A percentile compares a stretch with the other conserved stretches of the same genome.
These are phyloP conservation scores for Gasterosteus aculeatus DNA, from an alignment of 2,113 vertebrate species.

Conservation along the genomic window DNA sequence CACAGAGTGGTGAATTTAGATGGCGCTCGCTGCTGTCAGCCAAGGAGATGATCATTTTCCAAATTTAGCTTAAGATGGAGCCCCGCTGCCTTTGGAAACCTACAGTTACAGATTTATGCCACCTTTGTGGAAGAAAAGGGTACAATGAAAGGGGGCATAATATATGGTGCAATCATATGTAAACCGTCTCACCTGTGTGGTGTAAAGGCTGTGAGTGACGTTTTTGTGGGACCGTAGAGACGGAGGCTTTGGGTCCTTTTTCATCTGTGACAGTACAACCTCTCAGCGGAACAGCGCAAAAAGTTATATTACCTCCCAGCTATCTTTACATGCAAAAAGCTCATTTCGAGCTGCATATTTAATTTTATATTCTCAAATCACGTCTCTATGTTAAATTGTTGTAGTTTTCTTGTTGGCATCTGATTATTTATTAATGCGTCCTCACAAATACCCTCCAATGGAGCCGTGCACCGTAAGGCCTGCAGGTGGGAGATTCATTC, in stretches of 20 bases:
- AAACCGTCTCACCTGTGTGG: constrained; percentile 17
- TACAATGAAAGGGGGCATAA: not conserved
- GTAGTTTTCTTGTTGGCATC: not conserved
- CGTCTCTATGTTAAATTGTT: not conserved
- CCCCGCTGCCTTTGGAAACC: constrained; percentile 46
- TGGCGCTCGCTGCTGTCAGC: constrained; percentile 41
- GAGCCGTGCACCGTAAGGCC: constrained; percentile 6
- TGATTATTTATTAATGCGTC: constrained; percentile 53
- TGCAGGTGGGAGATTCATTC: constrained; percentile 34
- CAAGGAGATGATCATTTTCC: constrained; percentile 52
- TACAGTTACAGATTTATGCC: not conserved
- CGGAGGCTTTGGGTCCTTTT: constrained; percentile 46
- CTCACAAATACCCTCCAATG: constrained; percentile 36
- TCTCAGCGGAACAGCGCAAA: constrained; percentile 32
- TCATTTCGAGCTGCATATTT: constrained; percentile 27
- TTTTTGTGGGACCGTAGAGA: constrained; percentile 25
- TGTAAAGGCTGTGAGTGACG: constrained; percentile 35
- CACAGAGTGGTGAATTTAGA: constrained; percentile 36
- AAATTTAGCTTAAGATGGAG: constrained; percentile 54
- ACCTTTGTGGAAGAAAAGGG: not conserved
- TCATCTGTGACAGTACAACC: constrained; percentile 61
- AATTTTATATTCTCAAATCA: not conserved
- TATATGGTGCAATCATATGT: constrained; percentile 21
- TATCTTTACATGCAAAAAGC: constrained; percentile 34
- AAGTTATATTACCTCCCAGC: constrained; percentile 39